Conservation (phyloP, 2,113 vertebrate genomes). For the Psettodes erumei region DNA sequence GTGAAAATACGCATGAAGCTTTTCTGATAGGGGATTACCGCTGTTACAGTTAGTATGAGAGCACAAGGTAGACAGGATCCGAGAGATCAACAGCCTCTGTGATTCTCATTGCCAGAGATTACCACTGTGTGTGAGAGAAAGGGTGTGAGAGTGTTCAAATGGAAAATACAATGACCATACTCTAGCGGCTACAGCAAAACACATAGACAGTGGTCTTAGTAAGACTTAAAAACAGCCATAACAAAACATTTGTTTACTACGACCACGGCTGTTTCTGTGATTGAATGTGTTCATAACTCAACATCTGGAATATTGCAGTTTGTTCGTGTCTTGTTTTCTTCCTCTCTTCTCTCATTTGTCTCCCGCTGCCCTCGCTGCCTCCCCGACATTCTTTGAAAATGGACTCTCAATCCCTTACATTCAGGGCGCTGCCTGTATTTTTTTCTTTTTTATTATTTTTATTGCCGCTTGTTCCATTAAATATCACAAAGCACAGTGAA, state of each 20-base stretch:
- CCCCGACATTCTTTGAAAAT: constrained; percentile 15
- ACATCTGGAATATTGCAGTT: constrained; percentile 35
- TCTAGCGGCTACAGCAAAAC: neutral
- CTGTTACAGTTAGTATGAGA: constrained; percentile 21
- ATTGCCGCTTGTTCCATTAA: constrained; percentile 33
- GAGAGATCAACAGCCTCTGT: constrained; percentile 9
- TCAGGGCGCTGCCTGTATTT: constrained; percentile 12
- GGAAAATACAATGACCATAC: constrained; percentile 10
- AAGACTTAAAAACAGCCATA: neutral
- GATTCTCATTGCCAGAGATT: constrained; percentile 22
- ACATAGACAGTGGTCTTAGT: neutral
- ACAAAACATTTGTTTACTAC: constrained; percentile 24
- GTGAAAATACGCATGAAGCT: neutral
- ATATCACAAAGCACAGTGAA: constrained; percentile 33
- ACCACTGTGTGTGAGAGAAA: constrained; percentile 24
- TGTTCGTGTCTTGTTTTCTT: constrained; percentile 10
- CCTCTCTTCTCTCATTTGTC: constrained; percentile 7
- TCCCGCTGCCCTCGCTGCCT: neutral
- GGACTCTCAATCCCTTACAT: constrained; percentile 6
- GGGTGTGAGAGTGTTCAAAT: constrained; percentile 7
- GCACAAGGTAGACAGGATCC: neutral
- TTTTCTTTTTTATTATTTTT: constrained; percentile 8
- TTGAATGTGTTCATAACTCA: neutral
- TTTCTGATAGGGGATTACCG: constrained; percentile 6
- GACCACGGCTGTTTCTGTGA: constrained; percentile 1